Base-by-base conservation (phyloP, 2,113 vertebrate species). In the Lasiurus cinereus region DNA sequence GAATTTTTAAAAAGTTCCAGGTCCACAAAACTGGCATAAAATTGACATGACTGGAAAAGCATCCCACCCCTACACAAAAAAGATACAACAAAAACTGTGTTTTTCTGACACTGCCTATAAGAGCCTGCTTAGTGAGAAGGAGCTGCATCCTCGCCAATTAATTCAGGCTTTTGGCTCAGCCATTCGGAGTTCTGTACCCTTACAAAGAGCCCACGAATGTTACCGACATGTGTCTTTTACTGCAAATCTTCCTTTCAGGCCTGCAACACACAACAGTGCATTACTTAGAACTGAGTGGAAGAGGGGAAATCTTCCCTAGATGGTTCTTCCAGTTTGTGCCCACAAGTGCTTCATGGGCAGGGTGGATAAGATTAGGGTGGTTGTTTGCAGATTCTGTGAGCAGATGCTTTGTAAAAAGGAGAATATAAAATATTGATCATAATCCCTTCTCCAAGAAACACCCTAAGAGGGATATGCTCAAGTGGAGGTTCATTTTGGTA, bases 1-100 rank as follows among this genome's bases (percentile, higher is more conserved):
- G 5, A 83, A 69, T 87, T 56, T 96, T 94, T 73, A 14, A 72
- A 90, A 96, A 93, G 78, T 90, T 94, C 74, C 74, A 93, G 74
- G 76, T 79, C 12, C 33, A 80, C 90, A 88, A 96, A 94, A 59
- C 83, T 96, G 96, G 91, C 88, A 69, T 48, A 48, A 79, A 78
- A 89, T 29, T 56, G 92, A 76, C 52, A 56, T 0, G 69, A 83
- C 85, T 85, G 43, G 62, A 94, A 95, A 95, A 91, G 33, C 79
- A 29, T 52, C 84, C 33, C 11, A 27, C 66, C 67, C 9, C 14
- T 15, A 15, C 69, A 96, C 94, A 95, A 97, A 96, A 91, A 82
- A 77, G 87, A 91, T 31, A 11, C 33, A 69, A 92, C 95, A 95
- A 92, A 95, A 94, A 90, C 70, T 76, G 80, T 93, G 50, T 64